These are phyloP conservation scores for Dromococcyx pavoninus DNA, from an alignment of 2,797 vertebrate species.

Conservation along the genomic window DNA sequence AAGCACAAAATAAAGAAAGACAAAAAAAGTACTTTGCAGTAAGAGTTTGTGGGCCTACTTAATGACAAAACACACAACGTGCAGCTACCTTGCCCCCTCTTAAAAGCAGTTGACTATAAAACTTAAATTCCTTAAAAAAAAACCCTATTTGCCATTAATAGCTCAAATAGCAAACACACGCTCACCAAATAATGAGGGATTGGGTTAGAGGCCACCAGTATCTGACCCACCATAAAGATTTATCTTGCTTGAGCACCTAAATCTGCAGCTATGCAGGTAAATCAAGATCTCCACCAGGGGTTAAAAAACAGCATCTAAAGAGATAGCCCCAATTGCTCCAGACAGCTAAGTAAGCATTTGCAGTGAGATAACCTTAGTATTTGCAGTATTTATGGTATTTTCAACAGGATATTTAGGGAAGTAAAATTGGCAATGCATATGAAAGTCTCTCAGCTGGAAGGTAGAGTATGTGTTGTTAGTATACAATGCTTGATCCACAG, in stretches of 20 bases:
- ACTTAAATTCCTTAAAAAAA: not conserved
- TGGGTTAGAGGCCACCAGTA: not conserved
- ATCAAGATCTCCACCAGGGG: not conserved
- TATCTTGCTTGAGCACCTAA: not conserved
- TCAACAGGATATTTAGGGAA: not conserved
- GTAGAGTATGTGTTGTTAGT: rapidly evolving
- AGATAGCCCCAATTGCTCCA: not conserved
- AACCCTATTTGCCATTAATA: not conserved
- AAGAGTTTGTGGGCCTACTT: not conserved
- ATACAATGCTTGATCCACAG: not conserved
- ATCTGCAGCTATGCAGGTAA: not conserved
- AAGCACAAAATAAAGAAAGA: not conserved
- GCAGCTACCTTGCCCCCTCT: not conserved
- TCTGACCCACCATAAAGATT: not conserved
- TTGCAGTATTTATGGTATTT: not conserved
- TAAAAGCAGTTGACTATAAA: not conserved
- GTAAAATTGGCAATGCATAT: not conserved
- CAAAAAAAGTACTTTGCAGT: not conserved
- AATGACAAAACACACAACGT: not conserved
- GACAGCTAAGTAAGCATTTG: not conserved
- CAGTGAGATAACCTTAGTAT: not conserved
- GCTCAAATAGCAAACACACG: not conserved
- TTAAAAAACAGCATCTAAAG: not conserved
- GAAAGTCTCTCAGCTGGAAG: not conserved
- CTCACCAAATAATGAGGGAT: not conserved